phyloP scores from a whole-genome alignment of 1,140 invertebrate species.

The Eumeta japonica region DNA sequence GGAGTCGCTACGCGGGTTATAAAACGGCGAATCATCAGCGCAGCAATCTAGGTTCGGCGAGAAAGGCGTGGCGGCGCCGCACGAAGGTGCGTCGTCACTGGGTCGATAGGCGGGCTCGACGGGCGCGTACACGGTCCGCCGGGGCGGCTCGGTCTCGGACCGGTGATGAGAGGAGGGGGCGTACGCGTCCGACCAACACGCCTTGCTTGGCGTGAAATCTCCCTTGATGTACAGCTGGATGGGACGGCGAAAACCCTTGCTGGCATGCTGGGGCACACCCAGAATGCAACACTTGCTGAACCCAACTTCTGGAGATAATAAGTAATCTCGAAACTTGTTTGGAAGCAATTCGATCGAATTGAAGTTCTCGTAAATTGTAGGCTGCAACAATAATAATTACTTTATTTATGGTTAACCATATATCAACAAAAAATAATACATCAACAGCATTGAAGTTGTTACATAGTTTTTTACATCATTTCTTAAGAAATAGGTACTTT shows the following conservation, averaged over 20 bases:
- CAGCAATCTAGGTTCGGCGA: conserved; percentile 45
- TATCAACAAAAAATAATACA: conserved; percentile 5
- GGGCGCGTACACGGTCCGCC: conserved; percentile 61
- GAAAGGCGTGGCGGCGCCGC: conserved; percentile 50
- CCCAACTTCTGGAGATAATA: conserved; percentile 86
- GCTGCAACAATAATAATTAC: conserved; percentile 62
- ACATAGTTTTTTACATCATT: not conserved
- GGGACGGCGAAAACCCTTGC: conserved; percentile 86
- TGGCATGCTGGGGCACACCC: conserved; percentile 78
- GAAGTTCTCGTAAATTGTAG: conserved; percentile 83
- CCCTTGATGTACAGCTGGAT: conserved; percentile 83
- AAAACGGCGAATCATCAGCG: conserved; percentile 53
- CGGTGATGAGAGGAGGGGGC: conserved; percentile 46
- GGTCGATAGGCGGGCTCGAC: conserved; percentile 59
- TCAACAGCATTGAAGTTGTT: not conserved
- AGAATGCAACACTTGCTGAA: conserved; percentile 85
- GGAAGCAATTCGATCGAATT: conserved; percentile 84
- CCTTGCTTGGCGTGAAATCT: conserved; percentile 58
- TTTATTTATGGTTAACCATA: conserved; percentile 3
- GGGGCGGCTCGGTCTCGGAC: conserved; percentile 44
- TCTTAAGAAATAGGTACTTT: no score
- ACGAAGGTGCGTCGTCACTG: conserved; percentile 49
- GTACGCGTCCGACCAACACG: conserved; percentile 52
- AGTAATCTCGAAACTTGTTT: conserved; percentile 85
- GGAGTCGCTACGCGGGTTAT: conserved; percentile 52